Evolutionary conservation across 2,797 vertebrate species (phyloP), one percentile per base, ranked within the genome.

Genomic region (Ceryle rudis): DNA sequence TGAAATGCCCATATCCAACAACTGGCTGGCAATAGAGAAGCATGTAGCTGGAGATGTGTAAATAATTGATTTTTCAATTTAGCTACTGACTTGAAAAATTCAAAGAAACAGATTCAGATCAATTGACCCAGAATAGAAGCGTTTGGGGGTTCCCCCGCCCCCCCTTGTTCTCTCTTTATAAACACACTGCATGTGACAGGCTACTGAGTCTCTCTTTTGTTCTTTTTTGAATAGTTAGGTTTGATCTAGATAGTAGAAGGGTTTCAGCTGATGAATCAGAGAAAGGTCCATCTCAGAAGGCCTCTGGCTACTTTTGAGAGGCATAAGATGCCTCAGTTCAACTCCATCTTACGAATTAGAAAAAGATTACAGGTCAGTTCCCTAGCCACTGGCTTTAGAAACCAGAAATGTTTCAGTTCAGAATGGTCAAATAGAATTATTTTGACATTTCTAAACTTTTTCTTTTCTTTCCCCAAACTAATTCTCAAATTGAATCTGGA

Each of bases 11-110:
- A 21, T 46, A 72, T 31, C 61, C 33, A 81, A 61, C 52, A 74
- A 51, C 0, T 44, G 57, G 21, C 61, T 95, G 61, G 16, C 73
- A 88, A 60, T 83, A 83, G 44, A 57, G 33, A 90, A 95, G 9
- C 29, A 46, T 16, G 29, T 28, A 28, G 22, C 61, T 86, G 91
- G 29, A 84, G 42, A 66, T 9, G 31, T 49, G 39, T 90, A 90
- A 96, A 70, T 86, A 94, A 96, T 64, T 81, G 88, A 89, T 81
- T 92, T 95, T 95, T 91, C 82, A 88, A 65, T 95, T 90, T 75
- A 86, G 33, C 35, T 94, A 72, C 91, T 81, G 80, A 79, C 72
- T 91, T 88, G 82, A 85, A 78, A 89, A 95, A 93, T 22, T 57
- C 75, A 78, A 86, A 95, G 52, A 80, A 81, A 85, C 9, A 60